Evolutionary conservation across 2,113 vertebrate species (phyloP).

Genomic region (Misgurnus mizolepis): DNA sequence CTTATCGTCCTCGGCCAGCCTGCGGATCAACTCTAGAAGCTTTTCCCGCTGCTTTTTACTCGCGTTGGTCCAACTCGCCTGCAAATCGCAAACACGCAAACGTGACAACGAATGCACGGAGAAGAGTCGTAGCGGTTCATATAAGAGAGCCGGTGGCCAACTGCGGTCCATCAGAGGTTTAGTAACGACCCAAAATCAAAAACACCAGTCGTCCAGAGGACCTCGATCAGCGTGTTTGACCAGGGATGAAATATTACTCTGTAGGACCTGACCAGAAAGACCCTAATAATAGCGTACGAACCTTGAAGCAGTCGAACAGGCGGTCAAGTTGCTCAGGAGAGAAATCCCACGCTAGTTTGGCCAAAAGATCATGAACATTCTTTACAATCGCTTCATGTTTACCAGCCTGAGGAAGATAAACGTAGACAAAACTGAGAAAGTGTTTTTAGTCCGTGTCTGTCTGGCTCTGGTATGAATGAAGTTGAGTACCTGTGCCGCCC

Average conservation of each 20-base stretch:
- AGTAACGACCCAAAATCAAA: too few relatives aligned
- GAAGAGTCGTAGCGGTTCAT: too few relatives aligned
- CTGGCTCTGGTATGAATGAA: neutral
- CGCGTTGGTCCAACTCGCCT: conserved; percentile 98
- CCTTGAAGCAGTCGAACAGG: conserved; percentile 99
- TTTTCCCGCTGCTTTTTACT: conserved; percentile 99
- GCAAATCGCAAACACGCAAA: neutral
- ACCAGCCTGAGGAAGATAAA: conserved; percentile 80
- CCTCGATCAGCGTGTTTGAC: too few relatives aligned
- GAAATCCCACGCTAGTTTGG: conserved; percentile 98
- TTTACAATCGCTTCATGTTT: conserved; percentile 99
- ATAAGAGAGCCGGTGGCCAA: too few relatives aligned
- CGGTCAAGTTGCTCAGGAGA: conserved; percentile 98
- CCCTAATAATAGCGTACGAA: too few relatives aligned
- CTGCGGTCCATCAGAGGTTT: too few relatives aligned
- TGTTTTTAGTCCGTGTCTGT: neutral
- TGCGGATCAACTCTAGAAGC: conserved; percentile 90
- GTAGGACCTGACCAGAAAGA: too few relatives aligned
- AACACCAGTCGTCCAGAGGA: too few relatives aligned
- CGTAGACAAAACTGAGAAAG: too few relatives aligned
- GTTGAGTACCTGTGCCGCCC: conserved; percentile 93
- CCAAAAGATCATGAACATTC: conserved; percentile 95
- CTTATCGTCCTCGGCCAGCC: conserved; percentile 97
- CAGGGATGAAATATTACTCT: too few relatives aligned
- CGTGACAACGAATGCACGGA: too few relatives aligned